Evolutionary conservation across 30 jellyfish, hydroid and myxozoan species (phyloP).

Genomic region (Turritopsis rubra): DNA sequence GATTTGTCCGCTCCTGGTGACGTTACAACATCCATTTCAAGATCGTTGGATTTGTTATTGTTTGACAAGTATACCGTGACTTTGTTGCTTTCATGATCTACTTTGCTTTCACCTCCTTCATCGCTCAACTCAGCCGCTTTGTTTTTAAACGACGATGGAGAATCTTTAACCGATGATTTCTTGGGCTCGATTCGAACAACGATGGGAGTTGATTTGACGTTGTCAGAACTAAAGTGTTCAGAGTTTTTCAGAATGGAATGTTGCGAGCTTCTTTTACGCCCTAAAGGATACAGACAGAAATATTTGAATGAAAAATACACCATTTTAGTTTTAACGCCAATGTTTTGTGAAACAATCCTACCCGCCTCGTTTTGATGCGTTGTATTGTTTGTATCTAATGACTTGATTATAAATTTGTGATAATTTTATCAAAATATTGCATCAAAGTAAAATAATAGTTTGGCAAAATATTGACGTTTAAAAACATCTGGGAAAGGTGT

Average conservation of each 20-base stretch:
- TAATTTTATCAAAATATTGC: too few relatives aligned
- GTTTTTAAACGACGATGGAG: not conserved
- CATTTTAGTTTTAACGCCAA: too few relatives aligned
- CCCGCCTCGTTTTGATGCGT: too few relatives aligned
- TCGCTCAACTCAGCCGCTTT: not conserved
- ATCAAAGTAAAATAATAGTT: too few relatives aligned
- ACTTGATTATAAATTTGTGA: too few relatives aligned
- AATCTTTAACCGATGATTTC: not conserved
- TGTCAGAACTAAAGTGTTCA: not conserved
- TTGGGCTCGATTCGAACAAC: constrained; percentile 13
- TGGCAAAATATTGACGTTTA: too few relatives aligned
- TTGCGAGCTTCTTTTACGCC: not conserved
- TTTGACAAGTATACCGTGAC: not conserved
- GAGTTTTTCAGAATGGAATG: constrained; percentile 2
- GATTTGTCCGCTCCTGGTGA: not conserved
- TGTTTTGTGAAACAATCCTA: too few relatives aligned
- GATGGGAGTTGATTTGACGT: constrained; percentile 9
- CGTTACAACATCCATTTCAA: constrained; percentile 10
- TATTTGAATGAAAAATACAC: too few relatives aligned
- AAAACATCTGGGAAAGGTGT: too few relatives aligned
- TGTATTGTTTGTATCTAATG: too few relatives aligned
- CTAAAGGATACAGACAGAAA: not conserved
- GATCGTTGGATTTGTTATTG: not conserved
- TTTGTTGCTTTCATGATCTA: not conserved
- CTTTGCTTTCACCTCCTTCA: not conserved